These are phyloP conservation scores for Oreotrochilus melanogaster DNA, from an alignment of 2,113 vertebrate genomes.

Conservation along the genomic window DNA sequence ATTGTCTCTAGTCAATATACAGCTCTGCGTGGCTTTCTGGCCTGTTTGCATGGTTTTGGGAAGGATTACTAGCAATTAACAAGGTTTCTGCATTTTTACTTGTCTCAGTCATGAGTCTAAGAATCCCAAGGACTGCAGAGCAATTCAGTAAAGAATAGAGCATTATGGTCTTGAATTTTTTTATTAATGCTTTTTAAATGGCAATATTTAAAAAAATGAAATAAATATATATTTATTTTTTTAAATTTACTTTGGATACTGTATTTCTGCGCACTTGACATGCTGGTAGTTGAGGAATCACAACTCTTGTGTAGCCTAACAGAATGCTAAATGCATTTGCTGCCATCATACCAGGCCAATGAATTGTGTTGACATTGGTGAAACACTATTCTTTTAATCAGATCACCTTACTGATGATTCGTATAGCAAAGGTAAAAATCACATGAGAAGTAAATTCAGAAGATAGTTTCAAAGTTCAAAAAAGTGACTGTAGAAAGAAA, in stretches of 20 bases:
- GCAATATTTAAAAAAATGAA: conserved; percentile 37
- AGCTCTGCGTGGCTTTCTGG: neutral
- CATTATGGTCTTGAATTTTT: neutral
- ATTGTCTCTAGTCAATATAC: neutral
- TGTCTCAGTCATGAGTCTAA: neutral
- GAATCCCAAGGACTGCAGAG: neutral
- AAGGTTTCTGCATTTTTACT: neutral
- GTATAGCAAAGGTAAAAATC: conserved; percentile 8
- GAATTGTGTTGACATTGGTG: neutral
- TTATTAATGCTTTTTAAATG: conserved; percentile 41
- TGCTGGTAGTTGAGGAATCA: conserved; percentile 15
- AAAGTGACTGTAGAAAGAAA: neutral
- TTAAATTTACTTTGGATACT: neutral
- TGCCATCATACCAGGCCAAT: neutral
- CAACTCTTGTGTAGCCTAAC: neutral
- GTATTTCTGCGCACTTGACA: conserved; percentile 34
- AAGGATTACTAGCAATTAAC: neutral
- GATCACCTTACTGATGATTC: neutral
- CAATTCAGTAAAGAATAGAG: conserved; percentile 6
- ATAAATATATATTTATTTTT: conserved; percentile 20
- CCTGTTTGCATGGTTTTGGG: neutral
- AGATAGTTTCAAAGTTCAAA: neutral
- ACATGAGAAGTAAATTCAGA: neutral
- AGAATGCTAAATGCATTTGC: conserved; percentile 3
- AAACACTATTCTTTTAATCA: neutral